These are phyloP conservation scores for Coremacera marginata DNA, from an alignment of 2,888 invertebrate genomes.

Conservation along the genomic window DNA sequence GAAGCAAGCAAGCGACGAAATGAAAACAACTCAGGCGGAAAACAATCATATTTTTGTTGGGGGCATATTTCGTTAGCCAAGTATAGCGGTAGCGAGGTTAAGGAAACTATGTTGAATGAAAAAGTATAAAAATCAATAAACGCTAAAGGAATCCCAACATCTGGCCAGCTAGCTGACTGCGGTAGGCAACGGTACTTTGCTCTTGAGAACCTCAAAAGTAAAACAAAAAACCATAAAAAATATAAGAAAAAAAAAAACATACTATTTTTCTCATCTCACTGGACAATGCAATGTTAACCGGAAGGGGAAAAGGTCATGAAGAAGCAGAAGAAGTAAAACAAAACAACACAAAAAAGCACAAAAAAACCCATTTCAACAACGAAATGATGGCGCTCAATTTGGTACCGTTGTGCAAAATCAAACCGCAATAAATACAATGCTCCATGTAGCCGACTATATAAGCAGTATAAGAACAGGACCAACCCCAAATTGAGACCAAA, in stretches of 20 bases:
- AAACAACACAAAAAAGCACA: background rate
- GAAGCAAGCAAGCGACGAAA: conserved; percentile 28
- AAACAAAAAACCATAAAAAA: conserved; percentile 38
- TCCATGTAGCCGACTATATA: background rate
- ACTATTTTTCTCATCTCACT: conserved; percentile 50
- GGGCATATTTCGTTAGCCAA: conserved; percentile 60
- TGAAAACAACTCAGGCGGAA: conserved; percentile 65
- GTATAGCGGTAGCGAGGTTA: conserved; percentile 29
- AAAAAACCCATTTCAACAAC: background rate
- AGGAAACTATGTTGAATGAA: conserved; percentile 11
- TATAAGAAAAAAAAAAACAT: conserved; percentile 44
- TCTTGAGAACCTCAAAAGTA: background rate
- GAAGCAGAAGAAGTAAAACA: background rate
- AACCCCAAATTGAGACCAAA: conserved; percentile 16
- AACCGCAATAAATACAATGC: conserved; percentile 24
- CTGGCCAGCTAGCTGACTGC: conserved; percentile 49
- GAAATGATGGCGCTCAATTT: background rate
- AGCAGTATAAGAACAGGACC: background rate
- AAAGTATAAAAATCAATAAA: conserved; percentile 52
- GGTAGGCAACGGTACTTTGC: background rate
- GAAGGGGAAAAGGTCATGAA: conserved; percentile 40
- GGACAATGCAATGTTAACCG: conserved; percentile 51
- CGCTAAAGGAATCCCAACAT: conserved; percentile 67
- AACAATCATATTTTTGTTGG: conserved; percentile 67
- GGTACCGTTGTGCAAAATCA: conserved; percentile 23